Percentiles rank a stretch among this genome's conserved stretches.
These are phyloP conservation scores for Cheilinus undulatus DNA, from an alignment of 2,113 vertebrate genomes.

Conservation along the genomic window DNA sequence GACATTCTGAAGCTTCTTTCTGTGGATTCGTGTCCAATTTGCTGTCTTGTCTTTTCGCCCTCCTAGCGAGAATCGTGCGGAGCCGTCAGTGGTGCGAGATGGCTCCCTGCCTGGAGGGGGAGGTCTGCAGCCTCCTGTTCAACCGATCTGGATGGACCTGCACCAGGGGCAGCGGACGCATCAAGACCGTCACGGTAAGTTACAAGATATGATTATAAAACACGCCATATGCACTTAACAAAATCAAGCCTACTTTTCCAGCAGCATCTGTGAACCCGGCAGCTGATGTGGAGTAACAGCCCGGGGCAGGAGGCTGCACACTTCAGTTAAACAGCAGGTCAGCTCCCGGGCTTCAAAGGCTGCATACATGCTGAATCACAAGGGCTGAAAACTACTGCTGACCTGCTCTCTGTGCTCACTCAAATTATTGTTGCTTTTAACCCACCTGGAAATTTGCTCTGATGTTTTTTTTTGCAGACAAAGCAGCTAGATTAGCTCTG, in stretches of 20 bases:
- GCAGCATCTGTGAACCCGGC: background rate
- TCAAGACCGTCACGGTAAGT: constrained; percentile 89
- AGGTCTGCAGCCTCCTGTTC: constrained; percentile 86
- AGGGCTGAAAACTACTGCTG: background rate
- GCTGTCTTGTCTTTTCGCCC: constrained; percentile 18
- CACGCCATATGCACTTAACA: constrained; percentile 48
- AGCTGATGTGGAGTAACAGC: constrained; percentile 24
- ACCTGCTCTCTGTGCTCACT: constrained; percentile 5
- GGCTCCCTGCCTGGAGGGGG: constrained; percentile 87
- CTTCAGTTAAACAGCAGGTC: constrained; percentile 29
- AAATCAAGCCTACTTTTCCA: constrained; percentile 2
- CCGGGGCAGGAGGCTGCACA: constrained; percentile 5
- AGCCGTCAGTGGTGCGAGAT: constrained; percentile 90
- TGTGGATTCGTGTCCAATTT: constrained; percentile 19
- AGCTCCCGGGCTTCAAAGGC: constrained; percentile 6
- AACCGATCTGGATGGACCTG: constrained; percentile 90
- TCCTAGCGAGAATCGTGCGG: constrained; percentile 83
- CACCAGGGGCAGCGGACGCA: constrained; percentile 85
- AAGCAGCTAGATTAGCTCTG: constrained; percentile 12
- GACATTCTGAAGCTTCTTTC: constrained; percentile 35
- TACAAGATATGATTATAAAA: constrained; percentile 45
- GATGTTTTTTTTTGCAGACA: constrained; percentile 4
- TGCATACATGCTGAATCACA: constrained; percentile 16
- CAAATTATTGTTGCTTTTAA: background rate
- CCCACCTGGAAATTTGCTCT: background rate